phyloP scores from a whole-genome alignment of 2,113 vertebrate species.

The Callithrix jacchus region DNA sequence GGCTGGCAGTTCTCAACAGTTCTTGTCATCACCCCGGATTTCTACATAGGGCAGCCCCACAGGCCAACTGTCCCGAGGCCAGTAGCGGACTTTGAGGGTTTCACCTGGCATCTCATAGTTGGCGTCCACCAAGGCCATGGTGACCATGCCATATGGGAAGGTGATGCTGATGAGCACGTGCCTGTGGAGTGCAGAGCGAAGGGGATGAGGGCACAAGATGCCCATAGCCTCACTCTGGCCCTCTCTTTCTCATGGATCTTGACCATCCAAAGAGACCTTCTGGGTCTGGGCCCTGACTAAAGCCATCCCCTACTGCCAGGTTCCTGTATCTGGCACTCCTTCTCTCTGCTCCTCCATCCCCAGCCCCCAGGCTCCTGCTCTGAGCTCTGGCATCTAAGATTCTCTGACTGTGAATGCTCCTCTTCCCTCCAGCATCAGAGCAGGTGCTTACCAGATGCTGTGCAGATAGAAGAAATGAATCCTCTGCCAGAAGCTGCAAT shows the following conservation, averaged over 20 bases:
- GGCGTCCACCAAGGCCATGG: constrained; percentile 90
- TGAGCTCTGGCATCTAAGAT: not conserved
- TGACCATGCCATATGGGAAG: constrained; percentile 87
- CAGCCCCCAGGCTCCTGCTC: not conserved
- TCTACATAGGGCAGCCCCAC: constrained; percentile 90
- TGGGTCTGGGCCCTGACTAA: not conserved
- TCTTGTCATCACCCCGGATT: constrained; percentile 70
- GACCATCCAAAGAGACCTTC: not conserved
- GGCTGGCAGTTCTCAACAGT: constrained; percentile 32
- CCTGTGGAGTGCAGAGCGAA: constrained; percentile 80
- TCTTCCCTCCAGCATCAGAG: not conserved
- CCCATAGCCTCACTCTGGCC: fast-evolving
- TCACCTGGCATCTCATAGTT: constrained; percentile 87
- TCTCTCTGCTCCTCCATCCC: fast-evolving
- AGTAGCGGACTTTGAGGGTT: constrained; percentile 89
- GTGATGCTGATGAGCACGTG: constrained; percentile 93
- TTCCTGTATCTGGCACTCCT: not conserved
- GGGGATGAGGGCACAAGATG: fast-evolving
- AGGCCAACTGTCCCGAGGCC: constrained; percentile 89
- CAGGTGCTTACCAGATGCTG: constrained; percentile 91
- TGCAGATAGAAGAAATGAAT: constrained; percentile 95
- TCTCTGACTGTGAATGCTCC: not conserved
- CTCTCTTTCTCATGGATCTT: not conserved
- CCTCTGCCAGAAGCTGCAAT: constrained; percentile 92
- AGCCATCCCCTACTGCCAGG: fast-evolving